A percentile compares a stretch with the other conserved stretches of the same genome.
phyloP scores from a whole-genome alignment of 2,888 invertebrate genomes.

The Chrysolina haemoptera region DNA sequence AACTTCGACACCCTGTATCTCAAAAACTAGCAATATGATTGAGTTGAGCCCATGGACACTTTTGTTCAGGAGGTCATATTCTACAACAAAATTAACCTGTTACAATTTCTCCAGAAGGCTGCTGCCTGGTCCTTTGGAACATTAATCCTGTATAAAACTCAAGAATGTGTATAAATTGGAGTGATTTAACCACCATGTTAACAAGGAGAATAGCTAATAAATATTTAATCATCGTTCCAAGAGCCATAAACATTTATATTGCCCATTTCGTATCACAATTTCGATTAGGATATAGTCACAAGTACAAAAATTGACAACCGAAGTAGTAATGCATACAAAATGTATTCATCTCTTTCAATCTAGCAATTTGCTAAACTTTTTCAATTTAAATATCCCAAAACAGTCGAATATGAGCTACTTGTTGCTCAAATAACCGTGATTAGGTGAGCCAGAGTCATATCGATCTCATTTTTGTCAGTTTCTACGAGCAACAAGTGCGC shows the following conservation, averaged over 20 bases:
- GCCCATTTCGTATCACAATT: not conserved
- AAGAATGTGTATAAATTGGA: not conserved
- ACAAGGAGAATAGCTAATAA: slow-evolving; percentile 7
- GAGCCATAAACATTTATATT: not conserved
- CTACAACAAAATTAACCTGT: too few relatives aligned
- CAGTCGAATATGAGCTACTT: slow-evolving; percentile 47
- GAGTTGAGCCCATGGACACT: too few relatives aligned
- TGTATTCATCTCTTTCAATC: too few relatives aligned
- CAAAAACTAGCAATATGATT: too few relatives aligned
- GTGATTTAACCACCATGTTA: not conserved
- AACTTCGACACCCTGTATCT: too few relatives aligned
- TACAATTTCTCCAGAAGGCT: too few relatives aligned
- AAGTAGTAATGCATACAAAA: too few relatives aligned
- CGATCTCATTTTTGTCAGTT: slow-evolving; percentile 58
- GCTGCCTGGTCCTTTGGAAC: too few relatives aligned
- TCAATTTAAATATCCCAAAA: slow-evolving; percentile 17
- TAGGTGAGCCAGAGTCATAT: slow-evolving; percentile 57
- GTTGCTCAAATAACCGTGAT: slow-evolving; percentile 56
- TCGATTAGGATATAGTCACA: not conserved
- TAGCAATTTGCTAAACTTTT: not conserved
- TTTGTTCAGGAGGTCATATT: too few relatives aligned
- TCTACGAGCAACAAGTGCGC: slow-evolving; percentile 61
- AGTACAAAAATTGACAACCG: too few relatives aligned
- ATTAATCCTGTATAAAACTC: not conserved
- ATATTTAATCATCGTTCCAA: not conserved